Conservation (phyloP, 2,797 vertebrate genomes). For the Heteromormyrus szaboi region DNA sequence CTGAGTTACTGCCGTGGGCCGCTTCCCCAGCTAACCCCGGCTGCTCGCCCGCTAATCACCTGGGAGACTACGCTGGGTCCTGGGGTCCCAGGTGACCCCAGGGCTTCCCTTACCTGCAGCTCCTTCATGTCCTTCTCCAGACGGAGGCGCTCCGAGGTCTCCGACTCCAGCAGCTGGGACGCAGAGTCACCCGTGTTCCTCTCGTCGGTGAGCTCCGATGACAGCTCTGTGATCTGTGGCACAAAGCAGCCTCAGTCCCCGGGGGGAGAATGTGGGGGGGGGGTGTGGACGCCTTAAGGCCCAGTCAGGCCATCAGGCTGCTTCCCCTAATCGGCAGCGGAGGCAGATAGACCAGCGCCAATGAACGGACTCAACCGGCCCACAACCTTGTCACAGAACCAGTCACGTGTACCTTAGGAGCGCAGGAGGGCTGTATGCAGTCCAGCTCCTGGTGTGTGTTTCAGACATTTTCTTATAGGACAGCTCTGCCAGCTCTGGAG, state of each 20-base stretch:
- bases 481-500: not conserved
- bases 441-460: not conserved
- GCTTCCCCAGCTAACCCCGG: not conserved
- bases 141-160: slow-evolving; percentile 82
- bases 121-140: slow-evolving; percentile 93
- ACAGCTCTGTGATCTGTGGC: slow-evolving; percentile 84
- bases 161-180: slow-evolving; percentile 86
- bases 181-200: slow-evolving; percentile 88
- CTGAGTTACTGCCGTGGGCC: not conserved
- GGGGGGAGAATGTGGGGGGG: not conserved
- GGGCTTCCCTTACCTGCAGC: slow-evolving; percentile 70
- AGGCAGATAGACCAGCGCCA: not conserved
- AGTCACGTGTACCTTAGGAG: not conserved
- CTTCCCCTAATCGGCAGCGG: not conserved
- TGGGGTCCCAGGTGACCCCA: not conserved
- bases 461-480: not conserved
- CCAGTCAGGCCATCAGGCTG: not conserved
- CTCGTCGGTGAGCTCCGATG: slow-evolving; percentile 90
- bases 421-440: not conserved
- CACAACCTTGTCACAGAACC: not conserved
- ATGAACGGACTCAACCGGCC: not conserved
- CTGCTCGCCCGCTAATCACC: not conserved
- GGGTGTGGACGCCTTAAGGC: not conserved
- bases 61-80: not conserved
- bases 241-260: not conserved